Conservation (phyloP, 1,140 invertebrate species). For the Pemphigus obesinymphae region DNA sequence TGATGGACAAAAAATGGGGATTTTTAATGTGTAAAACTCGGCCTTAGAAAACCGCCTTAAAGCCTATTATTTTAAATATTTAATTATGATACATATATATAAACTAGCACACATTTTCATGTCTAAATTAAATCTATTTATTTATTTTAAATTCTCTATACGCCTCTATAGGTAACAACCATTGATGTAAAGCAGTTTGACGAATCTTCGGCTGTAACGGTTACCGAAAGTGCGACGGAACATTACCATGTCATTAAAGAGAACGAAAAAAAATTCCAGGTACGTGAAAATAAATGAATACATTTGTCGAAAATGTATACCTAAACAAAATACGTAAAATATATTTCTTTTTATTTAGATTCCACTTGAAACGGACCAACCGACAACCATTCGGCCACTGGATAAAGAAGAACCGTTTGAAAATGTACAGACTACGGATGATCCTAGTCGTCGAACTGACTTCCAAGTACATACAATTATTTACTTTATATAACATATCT, state of each 20-base stretch:
- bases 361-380: neutral
- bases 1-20: no score
- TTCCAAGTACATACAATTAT: neutral
- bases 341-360: neutral
- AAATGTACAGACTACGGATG: neutral
- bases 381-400: neutral
- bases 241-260: neutral
- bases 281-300: neutral
- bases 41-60: no score
- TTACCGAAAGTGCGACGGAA: neutral
- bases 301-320: neutral
- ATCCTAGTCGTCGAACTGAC: neutral
- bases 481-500: no score
- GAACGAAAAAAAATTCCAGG: neutral
- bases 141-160: no score
- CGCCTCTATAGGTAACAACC: neutral
- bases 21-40: no score
- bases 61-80: no score
- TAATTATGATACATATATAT: no score
- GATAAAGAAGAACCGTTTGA: neutral
- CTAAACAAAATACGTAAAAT: neutral
- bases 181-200: neutral
- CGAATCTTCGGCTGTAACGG: neutral
- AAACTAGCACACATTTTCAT: no score
- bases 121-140: no score